Evolutionary conservation across 2,888 invertebrate species (phyloP), one percentile per base, ranked within the genome.

Genomic region (Aleiodes testaceus): DNA sequence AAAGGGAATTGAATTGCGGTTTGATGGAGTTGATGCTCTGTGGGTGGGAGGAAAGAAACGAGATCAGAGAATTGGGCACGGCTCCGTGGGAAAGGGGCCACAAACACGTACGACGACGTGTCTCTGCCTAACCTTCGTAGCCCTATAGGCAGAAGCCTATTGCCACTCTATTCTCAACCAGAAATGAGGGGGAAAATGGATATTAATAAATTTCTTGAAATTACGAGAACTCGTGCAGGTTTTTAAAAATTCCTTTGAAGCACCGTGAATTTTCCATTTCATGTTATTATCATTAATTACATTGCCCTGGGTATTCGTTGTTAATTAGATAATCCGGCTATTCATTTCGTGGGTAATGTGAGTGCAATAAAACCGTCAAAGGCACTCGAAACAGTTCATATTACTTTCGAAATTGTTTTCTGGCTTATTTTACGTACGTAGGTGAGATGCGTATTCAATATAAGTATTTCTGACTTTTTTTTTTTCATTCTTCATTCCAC

Each of bases 391-490:
- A 7, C 6, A 16, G 49, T 11, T 12, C 5, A 20, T 36, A 36
- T 36, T 11, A 50, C 59, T 59, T 59, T 59, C 59, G 36, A 59
- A 59, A 59, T 42, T 18, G 16, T 59, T 42, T 55, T 59, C 42
- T 50, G 11, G 5, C 3, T 36, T 20, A 59, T 14, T 16, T 59
- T 18, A 9, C 36, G 14, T 59, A 14, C 7, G 16, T 22, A 53
- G 53, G 26, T 53, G 53, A 26, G 59, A 59, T 59, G 59, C 59
- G 36, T 59, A 59, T 30, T 42, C 59, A 22, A 72, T 61, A 52
- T 52, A 72, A 67, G 52, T 66, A 53, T 45, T 44, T 44, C 42
- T 26, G 36, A 55, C 36, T 36, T 6, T 36, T 63, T 70, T 47
- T 26, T 26, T 26, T 26, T 26, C 26, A 5, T 2, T 5, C 5